Percentiles rank a stretch among this genome's conserved stretches.
These are phyloP conservation scores for Microcebus murinus DNA, from an alignment of 2,113 vertebrate species.

Conservation along the genomic window DNA sequence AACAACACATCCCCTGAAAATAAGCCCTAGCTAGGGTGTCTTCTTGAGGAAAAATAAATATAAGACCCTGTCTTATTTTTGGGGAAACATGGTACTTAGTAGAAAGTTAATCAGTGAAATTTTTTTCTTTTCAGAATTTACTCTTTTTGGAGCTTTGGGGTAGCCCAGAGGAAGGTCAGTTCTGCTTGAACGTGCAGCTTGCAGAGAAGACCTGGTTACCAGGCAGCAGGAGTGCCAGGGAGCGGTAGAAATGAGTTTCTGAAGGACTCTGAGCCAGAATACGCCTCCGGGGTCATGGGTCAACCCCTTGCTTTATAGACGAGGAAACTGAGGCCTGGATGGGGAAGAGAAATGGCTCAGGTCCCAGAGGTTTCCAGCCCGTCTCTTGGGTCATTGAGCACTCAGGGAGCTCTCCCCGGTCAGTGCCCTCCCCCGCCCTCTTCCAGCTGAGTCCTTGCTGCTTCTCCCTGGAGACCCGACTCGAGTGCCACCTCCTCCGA, in stretches of 20 bases:
- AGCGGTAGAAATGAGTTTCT: not conserved
- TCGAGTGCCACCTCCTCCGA: not conserved
- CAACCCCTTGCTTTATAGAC: not conserved
- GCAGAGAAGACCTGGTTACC: not conserved
- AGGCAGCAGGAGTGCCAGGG: not conserved
- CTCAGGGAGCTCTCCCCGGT: not conserved
- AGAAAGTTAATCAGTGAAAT: not conserved
- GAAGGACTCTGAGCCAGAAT: not conserved
- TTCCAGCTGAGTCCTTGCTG: not conserved
- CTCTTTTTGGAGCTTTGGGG: not conserved
- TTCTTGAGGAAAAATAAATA: too few species aligned
- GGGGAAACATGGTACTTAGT: not conserved
- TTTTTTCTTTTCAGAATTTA: not conserved
- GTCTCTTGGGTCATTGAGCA: not conserved
- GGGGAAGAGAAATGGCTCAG: not conserved
- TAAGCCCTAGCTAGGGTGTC: too few species aligned
- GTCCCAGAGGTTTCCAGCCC: not conserved
- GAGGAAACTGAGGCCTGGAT: not conserved
- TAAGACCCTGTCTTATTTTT: too few species aligned
- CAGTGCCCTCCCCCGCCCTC: not conserved
- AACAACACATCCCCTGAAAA: too few species aligned
- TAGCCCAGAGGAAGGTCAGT: not conserved
- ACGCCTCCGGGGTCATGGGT: accelerated
- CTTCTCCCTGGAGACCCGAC: not conserved
- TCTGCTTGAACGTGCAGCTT: not conserved